phyloP scores from a whole-genome alignment of 2,113 vertebrate species.

The Cisticola juncidis region DNA sequence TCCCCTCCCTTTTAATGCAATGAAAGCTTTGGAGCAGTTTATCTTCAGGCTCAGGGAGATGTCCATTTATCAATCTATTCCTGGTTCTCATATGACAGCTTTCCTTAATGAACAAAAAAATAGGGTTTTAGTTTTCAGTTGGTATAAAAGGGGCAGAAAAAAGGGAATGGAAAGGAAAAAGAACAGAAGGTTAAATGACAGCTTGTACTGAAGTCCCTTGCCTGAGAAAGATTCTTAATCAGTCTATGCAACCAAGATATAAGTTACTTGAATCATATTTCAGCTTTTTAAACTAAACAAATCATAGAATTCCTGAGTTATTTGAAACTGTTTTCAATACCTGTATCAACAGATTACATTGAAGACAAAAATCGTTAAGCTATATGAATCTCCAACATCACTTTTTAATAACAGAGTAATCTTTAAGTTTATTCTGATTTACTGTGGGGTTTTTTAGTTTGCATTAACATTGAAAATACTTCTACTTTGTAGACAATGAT shows the following conservation, averaged over 20 bases:
- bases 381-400: background rate
- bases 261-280: background rate
- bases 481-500: background rate
- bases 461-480: background rate
- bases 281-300: background rate
- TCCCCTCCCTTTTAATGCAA: background rate
- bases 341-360: background rate
- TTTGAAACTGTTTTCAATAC: background rate
- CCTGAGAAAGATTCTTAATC: background rate
- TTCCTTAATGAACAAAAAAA: background rate
- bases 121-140: background rate
- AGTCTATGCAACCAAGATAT: background rate
- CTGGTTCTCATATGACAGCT: background rate
- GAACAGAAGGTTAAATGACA: background rate
- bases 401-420: background rate
- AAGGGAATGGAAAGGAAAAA: background rate
- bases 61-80: background rate
- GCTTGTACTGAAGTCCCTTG: background rate
- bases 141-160: background rate
- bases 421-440: background rate
- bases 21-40: background rate
- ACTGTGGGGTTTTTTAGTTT: background rate
- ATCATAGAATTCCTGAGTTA: background rate
- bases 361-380: background rate
- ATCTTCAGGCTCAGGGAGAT: background rate